These are phyloP conservation scores for Sinocyclocheilus anophthalmus DNA, from an alignment of 2,113 vertebrate genomes.

Conservation along the genomic window DNA sequence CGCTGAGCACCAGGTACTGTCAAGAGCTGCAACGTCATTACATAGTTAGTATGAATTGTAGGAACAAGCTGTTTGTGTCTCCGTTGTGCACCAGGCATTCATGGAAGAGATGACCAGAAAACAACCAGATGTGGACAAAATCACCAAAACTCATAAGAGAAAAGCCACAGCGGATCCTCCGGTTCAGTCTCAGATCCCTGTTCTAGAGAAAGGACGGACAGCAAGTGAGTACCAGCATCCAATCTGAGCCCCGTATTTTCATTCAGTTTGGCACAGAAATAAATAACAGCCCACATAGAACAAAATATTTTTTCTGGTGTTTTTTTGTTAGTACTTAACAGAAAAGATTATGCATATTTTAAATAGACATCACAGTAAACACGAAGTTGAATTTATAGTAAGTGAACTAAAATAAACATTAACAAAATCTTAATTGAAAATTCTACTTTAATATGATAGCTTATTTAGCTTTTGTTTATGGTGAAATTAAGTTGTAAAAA, in stretches of 20 bases:
- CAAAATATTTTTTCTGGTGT: too few species aligned
- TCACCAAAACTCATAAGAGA: slow-evolving; percentile 97
- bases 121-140: slow-evolving; percentile 97
- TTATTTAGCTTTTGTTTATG: too few species aligned
- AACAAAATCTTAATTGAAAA: too few species aligned
- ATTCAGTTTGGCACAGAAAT: background rate
- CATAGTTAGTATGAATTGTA: background rate
- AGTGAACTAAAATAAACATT: too few species aligned
- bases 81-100: slow-evolving; percentile 78
- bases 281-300: too few species aligned
- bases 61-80: background rate
- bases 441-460: too few species aligned
- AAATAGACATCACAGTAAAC: too few species aligned
- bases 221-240: slow-evolving; percentile 81
- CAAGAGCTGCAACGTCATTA: background rate
- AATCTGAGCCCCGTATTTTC: slow-evolving; percentile 8
- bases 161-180: slow-evolving; percentile 78
- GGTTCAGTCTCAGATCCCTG: slow-evolving; percentile 91
- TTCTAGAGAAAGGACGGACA: slow-evolving; percentile 87
- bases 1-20: slow-evolving; percentile 90
- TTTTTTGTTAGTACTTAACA: too few species aligned
- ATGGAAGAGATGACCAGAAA: slow-evolving; percentile 99
- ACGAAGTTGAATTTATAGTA: too few species aligned
- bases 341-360: too few species aligned
- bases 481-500: too few species aligned